These are phyloP conservation scores for Pelecanoides urinatrix DNA, from an alignment of 2,113 vertebrate genomes.

Conservation along the genomic window DNA sequence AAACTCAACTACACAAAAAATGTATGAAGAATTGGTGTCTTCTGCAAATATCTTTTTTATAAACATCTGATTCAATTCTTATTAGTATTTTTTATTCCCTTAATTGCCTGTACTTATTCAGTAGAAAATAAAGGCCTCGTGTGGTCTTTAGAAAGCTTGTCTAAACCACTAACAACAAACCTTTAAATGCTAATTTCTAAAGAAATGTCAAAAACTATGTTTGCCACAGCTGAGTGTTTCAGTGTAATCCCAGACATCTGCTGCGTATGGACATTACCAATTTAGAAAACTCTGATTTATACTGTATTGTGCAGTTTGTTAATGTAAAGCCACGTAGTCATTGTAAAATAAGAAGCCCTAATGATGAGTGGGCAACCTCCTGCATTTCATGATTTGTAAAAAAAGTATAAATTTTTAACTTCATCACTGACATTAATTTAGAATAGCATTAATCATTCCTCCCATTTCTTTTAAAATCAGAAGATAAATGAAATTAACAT, in stretches of 20 bases:
- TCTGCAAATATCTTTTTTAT: neutral
- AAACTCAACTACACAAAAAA: neutral
- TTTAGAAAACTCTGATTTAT: neutral
- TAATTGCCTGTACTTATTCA: neutral
- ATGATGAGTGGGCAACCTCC: neutral
- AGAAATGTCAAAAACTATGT: neutral
- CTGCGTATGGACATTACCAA: neutral
- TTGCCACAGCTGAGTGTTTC: neutral
- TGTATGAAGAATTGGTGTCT: neutral
- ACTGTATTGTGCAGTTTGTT: neutral
- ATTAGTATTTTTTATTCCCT: neutral
- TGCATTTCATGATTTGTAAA: neutral
- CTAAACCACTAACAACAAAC: neutral
- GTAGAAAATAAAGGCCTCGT: neutral
- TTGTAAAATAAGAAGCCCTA: neutral
- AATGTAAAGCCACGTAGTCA: neutral
- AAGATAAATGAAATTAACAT: neutral
- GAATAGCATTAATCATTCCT: neutral
- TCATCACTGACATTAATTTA: neutral
- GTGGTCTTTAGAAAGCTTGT: neutral
- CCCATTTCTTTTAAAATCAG: neutral
- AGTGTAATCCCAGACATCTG: neutral
- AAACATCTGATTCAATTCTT: neutral
- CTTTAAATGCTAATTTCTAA: neutral
- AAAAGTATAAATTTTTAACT: neutral